Conservation (phyloP, 2,888 invertebrate species). For the Rotaria sp. region DNA sequence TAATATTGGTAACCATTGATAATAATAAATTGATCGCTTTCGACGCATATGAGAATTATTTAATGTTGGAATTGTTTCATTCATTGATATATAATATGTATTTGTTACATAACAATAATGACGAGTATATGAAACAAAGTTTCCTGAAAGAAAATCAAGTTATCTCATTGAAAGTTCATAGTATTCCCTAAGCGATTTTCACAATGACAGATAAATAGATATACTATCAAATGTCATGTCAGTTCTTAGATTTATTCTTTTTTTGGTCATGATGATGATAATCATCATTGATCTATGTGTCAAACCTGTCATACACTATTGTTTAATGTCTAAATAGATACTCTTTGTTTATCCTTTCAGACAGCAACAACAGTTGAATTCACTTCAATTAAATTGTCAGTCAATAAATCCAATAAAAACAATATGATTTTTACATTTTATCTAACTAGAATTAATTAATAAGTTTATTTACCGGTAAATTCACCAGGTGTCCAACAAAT, state of each 20-base stretch:
- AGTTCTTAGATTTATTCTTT: background rate
- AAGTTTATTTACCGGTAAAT: background rate
- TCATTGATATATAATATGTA: slow-evolving; percentile 11
- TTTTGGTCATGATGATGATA: background rate
- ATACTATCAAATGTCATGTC: background rate
- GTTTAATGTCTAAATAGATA: background rate
- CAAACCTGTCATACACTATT: background rate
- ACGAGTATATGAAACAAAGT: slow-evolving; percentile 8
- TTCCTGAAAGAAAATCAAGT: background rate
- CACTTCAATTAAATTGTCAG: background rate
- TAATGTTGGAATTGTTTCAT: slow-evolving; percentile 15
- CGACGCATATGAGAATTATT: background rate
- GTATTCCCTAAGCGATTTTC: background rate
- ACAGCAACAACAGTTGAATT: background rate
- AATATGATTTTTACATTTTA: no score
- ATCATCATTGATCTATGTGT: background rate
- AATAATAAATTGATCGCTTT: slow-evolving; percentile 21
- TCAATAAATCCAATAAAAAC: no score
- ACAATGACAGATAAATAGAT: background rate
- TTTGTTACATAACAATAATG: slow-evolving; percentile 18
- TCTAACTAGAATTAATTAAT: background rate
- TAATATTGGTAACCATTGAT: slow-evolving; percentile 27
- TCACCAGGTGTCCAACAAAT: slow-evolving; percentile 28
- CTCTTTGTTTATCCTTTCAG: background rate
- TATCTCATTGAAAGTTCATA: background rate